These are phyloP conservation scores for Thyatira batis DNA, from an alignment of 2,888 invertebrate genomes.

Conservation along the genomic window DNA sequence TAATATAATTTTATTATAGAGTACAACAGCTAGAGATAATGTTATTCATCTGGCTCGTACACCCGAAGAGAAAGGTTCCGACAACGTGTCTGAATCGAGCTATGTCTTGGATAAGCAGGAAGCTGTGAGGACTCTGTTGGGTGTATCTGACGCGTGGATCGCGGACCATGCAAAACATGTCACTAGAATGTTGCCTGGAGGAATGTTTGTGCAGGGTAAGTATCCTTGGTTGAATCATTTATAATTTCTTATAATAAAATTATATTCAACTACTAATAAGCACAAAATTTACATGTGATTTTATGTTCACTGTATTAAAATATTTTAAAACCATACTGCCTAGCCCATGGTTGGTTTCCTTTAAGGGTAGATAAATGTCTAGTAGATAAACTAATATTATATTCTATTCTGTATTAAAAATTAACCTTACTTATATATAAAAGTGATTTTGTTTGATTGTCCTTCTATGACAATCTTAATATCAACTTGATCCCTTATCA, in stretches of 20 bases:
- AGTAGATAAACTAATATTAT: too few species aligned
- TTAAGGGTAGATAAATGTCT: too few species aligned
- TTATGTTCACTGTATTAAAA: too few species aligned
- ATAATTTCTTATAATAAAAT: background rate
- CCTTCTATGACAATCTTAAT: too few species aligned
- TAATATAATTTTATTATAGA: slow-evolving; percentile 64
- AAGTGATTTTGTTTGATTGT: too few species aligned
- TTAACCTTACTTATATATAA: too few species aligned
- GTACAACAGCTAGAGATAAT: slow-evolving; percentile 86
- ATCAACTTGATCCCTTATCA: too few species aligned
- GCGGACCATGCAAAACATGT: slow-evolving; percentile 93
- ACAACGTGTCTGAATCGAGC: slow-evolving; percentile 56
- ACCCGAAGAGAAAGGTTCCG: slow-evolving; percentile 78
- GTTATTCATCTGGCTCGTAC: slow-evolving; percentile 91
- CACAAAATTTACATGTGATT: too few species aligned
- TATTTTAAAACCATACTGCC: too few species aligned
- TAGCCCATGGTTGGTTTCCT: too few species aligned
- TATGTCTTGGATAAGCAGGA: slow-evolving; percentile 58
- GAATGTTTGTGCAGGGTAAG: slow-evolving; percentile 90
- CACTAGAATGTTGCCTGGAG: slow-evolving; percentile 94
- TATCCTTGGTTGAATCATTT: background rate
- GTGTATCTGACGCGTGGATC: slow-evolving; percentile 86
- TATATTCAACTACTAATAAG: too few species aligned
- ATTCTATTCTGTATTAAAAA: too few species aligned
- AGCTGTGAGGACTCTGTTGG: slow-evolving; percentile 73